These are phyloP conservation scores for Gila orcuttii DNA, from an alignment of 2,113 vertebrate genomes.

Conservation along the genomic window DNA sequence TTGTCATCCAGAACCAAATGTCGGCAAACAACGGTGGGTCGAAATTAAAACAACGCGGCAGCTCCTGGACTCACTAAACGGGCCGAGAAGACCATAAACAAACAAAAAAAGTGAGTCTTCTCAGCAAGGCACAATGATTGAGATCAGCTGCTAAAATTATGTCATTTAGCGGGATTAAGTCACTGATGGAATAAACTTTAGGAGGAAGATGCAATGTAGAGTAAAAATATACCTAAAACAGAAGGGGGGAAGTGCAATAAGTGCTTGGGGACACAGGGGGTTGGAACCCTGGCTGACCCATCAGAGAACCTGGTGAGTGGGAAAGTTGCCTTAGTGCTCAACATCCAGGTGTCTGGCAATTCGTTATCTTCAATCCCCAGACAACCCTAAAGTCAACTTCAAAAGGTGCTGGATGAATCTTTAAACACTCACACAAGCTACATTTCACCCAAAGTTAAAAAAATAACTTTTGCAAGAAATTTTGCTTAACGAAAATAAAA, in stretches of 20 bases:
- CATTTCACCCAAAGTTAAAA: background rate
- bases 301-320: slow-evolving; percentile 14
- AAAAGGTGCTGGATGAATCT: background rate
- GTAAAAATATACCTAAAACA: slow-evolving; percentile 18
- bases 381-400: slow-evolving; percentile 26
- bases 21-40: slow-evolving; percentile 73
- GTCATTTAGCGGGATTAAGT: slow-evolving; percentile 65
- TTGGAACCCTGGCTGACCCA: slow-evolving; percentile 14
- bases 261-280: background rate
- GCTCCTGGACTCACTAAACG: slow-evolving; percentile 58
- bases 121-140: slow-evolving; percentile 45
- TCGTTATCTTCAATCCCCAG: slow-evolving; percentile 47
- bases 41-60: slow-evolving; percentile 61
- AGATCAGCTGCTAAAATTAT: slow-evolving; percentile 61
- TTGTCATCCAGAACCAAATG: slow-evolving; percentile 74
- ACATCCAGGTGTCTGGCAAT: slow-evolving; percentile 44
- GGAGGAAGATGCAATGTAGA: slow-evolving; percentile 50
- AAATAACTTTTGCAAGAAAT: background rate
- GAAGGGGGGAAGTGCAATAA: background rate
- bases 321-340: slow-evolving; percentile 27
- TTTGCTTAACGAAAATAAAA: background rate
- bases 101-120: slow-evolving; percentile 52
- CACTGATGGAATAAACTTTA: slow-evolving; percentile 61
- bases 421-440: background rate
- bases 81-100: slow-evolving; percentile 50